A percentile compares a stretch with the other conserved stretches of the same genome.
phyloP scores from a whole-genome alignment of 2,113 vertebrate species.

The Myiagra hebetior region DNA sequence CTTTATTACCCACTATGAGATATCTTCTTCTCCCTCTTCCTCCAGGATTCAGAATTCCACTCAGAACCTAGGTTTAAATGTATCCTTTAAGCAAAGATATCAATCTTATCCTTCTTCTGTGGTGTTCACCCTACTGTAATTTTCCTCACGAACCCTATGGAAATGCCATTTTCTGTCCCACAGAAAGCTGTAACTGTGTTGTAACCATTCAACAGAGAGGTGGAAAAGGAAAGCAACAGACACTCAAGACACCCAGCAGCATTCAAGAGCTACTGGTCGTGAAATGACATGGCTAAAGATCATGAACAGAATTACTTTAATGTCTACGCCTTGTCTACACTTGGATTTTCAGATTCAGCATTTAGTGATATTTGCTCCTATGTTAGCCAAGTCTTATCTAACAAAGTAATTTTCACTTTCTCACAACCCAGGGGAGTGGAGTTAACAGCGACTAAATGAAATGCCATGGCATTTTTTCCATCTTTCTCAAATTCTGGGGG shows the following conservation, averaged over 20 bases:
- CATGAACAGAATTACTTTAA: background rate
- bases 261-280: background rate
- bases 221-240: background rate
- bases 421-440: background rate
- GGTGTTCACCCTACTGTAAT: background rate
- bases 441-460: slow-evolving; percentile 14
- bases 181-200: background rate
- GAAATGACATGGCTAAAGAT: background rate
- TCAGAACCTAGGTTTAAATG: background rate
- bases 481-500: background rate
- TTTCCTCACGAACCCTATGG: background rate
- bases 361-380: background rate
- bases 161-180: background rate
- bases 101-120: background rate
- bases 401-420: slow-evolving; percentile 21
- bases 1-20: background rate
- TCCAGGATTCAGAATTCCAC: background rate
- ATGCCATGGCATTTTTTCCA: background rate
- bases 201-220: background rate
- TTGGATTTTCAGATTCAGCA: background rate
- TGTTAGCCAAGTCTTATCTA: background rate
- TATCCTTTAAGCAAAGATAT: background rate
- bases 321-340: background rate
- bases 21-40: background rate
- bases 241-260: background rate